phyloP scores from a whole-genome alignment of 1,140 invertebrate species.

The Galendromus occidentalis region DNA sequence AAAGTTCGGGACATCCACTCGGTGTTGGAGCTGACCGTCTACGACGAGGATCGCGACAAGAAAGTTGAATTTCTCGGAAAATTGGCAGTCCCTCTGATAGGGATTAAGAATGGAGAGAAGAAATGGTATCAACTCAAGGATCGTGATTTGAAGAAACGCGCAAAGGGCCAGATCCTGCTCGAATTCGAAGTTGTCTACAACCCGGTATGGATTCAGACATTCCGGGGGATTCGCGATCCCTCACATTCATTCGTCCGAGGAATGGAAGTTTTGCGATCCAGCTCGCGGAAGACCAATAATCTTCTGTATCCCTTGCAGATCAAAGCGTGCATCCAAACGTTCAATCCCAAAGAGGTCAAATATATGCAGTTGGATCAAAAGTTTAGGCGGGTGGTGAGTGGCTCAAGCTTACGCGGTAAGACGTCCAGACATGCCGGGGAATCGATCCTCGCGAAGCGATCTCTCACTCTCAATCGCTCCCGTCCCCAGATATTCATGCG shows the following conservation, averaged over 20 bases:
- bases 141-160: conserved; percentile 63
- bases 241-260: too few species aligned
- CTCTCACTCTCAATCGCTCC: conserved; percentile 14
- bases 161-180: conserved; percentile 82
- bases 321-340: conserved; percentile 64
- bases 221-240: too few species aligned
- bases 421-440: too few species aligned
- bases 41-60: conserved; percentile 92
- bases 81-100: conserved; percentile 60
- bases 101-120: conserved; percentile 71
- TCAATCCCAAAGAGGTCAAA: conserved; percentile 89
- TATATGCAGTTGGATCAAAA: conserved; percentile 82
- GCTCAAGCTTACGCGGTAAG: neutral
- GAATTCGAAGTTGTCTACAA: conserved; percentile 87
- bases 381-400: conserved; percentile 64
- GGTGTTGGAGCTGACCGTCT: conserved; percentile 86
- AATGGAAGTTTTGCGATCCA: too few species aligned
- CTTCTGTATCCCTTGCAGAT: conserved; percentile 33
- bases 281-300: neutral
- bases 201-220: conserved; percentile 33
- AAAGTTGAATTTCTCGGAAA: conserved; percentile 94
- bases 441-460: too few species aligned
- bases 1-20: conserved; percentile 94
- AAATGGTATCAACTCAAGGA: conserved; percentile 92
- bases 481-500: conserved; percentile 54